Evolutionary conservation across 1,140 invertebrate species (phyloP).

Genomic region (Notospermus geniculatus): DNA sequence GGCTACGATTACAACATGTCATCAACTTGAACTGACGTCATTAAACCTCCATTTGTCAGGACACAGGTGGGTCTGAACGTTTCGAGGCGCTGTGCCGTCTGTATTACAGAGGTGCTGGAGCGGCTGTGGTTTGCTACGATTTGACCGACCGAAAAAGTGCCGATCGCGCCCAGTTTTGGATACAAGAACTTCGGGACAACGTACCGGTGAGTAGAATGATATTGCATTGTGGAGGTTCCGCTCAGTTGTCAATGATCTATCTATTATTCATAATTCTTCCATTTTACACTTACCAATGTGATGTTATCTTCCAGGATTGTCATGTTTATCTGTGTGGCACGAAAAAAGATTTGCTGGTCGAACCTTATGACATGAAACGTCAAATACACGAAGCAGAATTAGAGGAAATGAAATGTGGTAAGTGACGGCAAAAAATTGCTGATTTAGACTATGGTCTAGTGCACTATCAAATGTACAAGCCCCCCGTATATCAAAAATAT

Average conservation of each 20-base stretch:
- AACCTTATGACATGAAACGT: slow-evolving; percentile 22
- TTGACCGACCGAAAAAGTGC: slow-evolving; percentile 63
- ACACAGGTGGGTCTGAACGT: slow-evolving; percentile 72
- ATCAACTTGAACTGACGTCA: too few species aligned
- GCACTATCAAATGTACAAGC: too few species aligned
- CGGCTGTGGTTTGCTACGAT: slow-evolving; percentile 72
- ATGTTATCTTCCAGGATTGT: slow-evolving; percentile 56
- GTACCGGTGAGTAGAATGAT: slow-evolving; percentile 61
- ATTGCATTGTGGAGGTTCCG: background rate
- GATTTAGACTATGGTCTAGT: too few species aligned
- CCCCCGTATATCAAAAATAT: too few species aligned
- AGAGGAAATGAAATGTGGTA: too few species aligned
- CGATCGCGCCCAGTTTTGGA: slow-evolving; percentile 65
- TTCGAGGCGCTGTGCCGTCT: slow-evolving; percentile 65
- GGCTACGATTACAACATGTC: too few species aligned
- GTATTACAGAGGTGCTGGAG: slow-evolving; percentile 70
- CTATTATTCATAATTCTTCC: too few species aligned
- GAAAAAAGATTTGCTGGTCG: slow-evolving; percentile 66
- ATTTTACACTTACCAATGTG: background rate
- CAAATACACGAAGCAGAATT: slow-evolving; percentile 26
- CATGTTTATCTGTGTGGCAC: slow-evolving; percentile 70
- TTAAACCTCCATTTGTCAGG: slow-evolving; percentile 44
- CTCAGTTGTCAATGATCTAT: too few species aligned
- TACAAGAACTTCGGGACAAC: slow-evolving; percentile 63
- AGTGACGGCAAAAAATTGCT: too few species aligned